Percentiles rank a stretch among this genome's conserved stretches.
Conservation (phyloP, 2,888 invertebrate genomes). For the Melanotus villosus region DNA sequence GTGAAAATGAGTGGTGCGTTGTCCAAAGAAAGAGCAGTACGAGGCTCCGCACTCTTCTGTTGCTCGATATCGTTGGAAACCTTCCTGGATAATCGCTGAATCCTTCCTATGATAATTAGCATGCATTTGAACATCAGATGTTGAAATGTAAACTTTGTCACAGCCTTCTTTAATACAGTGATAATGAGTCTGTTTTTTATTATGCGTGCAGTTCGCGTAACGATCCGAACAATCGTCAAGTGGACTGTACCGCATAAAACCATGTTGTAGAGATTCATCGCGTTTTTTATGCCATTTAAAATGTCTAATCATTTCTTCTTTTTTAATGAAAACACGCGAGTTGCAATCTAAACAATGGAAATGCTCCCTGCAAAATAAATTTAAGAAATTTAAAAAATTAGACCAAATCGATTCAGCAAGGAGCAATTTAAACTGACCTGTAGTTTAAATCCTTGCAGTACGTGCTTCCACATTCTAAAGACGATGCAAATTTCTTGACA, state of each 20-base stretch:
- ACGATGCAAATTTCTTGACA: conserved; percentile 87
- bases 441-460: conserved; percentile 92
- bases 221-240: conserved; percentile 94
- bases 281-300: conserved; percentile 99
- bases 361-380: conserved; percentile 80
- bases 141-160: conserved; percentile 97
- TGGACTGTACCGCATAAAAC: conserved; percentile 93
- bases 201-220: conserved; percentile 87
- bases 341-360: conserved; percentile 91
- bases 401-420: neutral
- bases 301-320: conserved; percentile 98
- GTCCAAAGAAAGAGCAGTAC: conserved; percentile 93
- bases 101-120: conserved; percentile 99
- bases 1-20: conserved; percentile 97
- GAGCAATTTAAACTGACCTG: conserved; percentile 63
- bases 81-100: conserved; percentile 97
- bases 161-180: conserved; percentile 96
- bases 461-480: conserved; percentile 86
- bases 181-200: conserved; percentile 95
- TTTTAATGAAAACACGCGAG: conserved; percentile 92
- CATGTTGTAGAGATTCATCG: conserved; percentile 95
- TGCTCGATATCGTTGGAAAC: conserved; percentile 96
- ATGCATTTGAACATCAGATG: conserved; percentile 99
- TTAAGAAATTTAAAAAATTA: conserved; percentile 25
- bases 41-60: conserved; percentile 95